A percentile compares a stretch with the other conserved stretches of the same genome.
Conservation (phyloP, 2,888 invertebrate genomes). For the Mactromeris polynyma region DNA sequence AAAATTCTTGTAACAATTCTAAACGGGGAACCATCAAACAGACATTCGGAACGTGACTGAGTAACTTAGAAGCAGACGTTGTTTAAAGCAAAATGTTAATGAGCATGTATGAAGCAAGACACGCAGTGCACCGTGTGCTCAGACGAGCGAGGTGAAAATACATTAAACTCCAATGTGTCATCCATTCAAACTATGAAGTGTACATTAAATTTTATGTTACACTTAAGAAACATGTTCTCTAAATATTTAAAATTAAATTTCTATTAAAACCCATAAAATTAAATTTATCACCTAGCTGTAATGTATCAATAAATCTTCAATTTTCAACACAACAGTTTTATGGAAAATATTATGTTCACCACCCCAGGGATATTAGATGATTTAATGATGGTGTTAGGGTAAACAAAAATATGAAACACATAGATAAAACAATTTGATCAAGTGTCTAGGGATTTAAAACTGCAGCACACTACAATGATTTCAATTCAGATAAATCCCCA, state of each 20-base stretch:
- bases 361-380: neutral
- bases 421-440: neutral
- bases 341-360: neutral
- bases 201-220: conserved; percentile 2
- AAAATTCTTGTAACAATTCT: too few species aligned
- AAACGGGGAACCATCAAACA: too few species aligned
- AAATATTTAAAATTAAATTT: conserved; percentile 2
- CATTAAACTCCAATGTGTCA: neutral
- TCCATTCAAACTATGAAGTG: neutral
- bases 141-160: neutral
- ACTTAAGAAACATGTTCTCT: neutral
- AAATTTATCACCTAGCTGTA: neutral
- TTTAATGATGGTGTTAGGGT: neutral
- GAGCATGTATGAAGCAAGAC: too few species aligned
- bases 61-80: too few species aligned
- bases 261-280: conserved; percentile 1
- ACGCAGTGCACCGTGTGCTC: too few species aligned
- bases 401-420: neutral
- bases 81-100: too few species aligned
- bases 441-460: neutral
- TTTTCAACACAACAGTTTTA: neutral
- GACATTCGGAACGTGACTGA: too few species aligned
- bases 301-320: conserved; percentile 9
- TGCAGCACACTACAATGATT: neutral
- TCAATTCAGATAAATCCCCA: neutral